Evolutionary conservation across 1,140 invertebrate genomes (phyloP).

Genomic region (Mercenaria mercenaria): DNA sequence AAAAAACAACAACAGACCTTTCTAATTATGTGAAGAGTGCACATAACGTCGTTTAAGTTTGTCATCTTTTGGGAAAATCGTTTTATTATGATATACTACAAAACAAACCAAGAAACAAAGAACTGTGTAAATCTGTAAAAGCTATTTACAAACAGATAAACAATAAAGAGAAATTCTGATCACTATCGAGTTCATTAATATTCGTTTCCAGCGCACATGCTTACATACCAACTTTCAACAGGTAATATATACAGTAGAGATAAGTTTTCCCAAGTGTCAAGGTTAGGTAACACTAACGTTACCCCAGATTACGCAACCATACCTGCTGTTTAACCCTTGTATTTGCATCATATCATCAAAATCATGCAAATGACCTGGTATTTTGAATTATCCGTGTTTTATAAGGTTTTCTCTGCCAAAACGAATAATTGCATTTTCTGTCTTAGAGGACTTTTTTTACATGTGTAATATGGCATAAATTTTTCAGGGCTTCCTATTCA

Average conservation of each 20-base stretch:
- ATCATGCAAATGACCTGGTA: neutral
- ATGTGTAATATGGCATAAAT: too few relatives aligned
- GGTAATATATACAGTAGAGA: neutral
- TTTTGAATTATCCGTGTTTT: too few relatives aligned
- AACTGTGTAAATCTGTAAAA: neutral
- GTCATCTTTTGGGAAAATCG: too few relatives aligned
- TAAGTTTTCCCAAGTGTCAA: neutral
- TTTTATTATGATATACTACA: too few relatives aligned
- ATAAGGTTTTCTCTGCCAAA: too few relatives aligned
- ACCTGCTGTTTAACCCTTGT: neutral
- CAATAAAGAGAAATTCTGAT: neutral
- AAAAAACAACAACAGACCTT: too few relatives aligned
- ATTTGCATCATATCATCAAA: too few relatives aligned
- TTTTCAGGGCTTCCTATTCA: too few relatives aligned
- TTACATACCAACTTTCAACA: slow-evolving; percentile 2
- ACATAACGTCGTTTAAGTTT: too few relatives aligned
- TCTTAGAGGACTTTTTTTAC: too few relatives aligned
- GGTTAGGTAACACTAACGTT: neutral
- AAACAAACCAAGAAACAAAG: neutral
- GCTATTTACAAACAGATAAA: neutral
- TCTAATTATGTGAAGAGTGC: too few relatives aligned
- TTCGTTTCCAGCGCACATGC: neutral
- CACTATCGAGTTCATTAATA: neutral
- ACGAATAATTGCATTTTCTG: too few relatives aligned
- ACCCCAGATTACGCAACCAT: neutral